Evolutionary conservation across 2,113 vertebrate genomes (phyloP).

Genomic region (Periophthalmus modestus): DNA sequence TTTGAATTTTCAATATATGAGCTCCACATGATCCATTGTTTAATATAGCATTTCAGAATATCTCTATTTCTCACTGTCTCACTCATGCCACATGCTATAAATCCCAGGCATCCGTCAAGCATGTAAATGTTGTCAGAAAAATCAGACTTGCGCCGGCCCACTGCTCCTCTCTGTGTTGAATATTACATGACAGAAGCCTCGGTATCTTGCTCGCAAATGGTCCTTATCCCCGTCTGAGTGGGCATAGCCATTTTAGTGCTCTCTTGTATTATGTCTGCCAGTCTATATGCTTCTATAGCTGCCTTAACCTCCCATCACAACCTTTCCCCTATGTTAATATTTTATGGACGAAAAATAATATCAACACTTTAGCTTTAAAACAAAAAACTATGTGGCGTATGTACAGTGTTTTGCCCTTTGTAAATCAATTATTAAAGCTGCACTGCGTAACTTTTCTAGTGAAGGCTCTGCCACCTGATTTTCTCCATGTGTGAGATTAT

Average conservation of each 20-base stretch:
- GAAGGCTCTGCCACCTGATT: too few relatives aligned
- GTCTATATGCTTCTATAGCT: slow-evolving; percentile 42
- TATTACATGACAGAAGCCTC: slow-evolving; percentile 72
- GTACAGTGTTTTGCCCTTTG: slow-evolving; percentile 35
- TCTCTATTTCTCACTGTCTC: slow-evolving; percentile 36
- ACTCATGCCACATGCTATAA: slow-evolving; percentile 38
- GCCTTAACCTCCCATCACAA: slow-evolving; percentile 27
- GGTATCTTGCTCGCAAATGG: slow-evolving; percentile 75
- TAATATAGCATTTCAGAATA: not conserved
- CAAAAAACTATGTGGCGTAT: slow-evolving; percentile 43
- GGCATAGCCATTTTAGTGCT: slow-evolving; percentile 55
- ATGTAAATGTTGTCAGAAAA: slow-evolving; percentile 73
- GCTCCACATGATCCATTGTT: not conserved
- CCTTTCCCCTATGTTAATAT: slow-evolving; percentile 34
- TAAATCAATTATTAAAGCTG: slow-evolving; percentile 59
- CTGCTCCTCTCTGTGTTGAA: slow-evolving; percentile 65
- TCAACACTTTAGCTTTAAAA: slow-evolving; percentile 50
- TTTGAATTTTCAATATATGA: too few relatives aligned
- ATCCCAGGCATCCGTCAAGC: slow-evolving; percentile 58
- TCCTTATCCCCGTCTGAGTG: slow-evolving; percentile 75
- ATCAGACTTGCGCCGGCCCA: slow-evolving; percentile 65
- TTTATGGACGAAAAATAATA: slow-evolving; percentile 58
- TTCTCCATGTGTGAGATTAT: too few relatives aligned
- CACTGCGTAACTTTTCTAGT: too few relatives aligned
- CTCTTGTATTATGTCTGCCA: slow-evolving; percentile 41